Evolutionary conservation across 2,888 invertebrate species (phyloP).

Genomic region (Himalopsyche japonica): DNA sequence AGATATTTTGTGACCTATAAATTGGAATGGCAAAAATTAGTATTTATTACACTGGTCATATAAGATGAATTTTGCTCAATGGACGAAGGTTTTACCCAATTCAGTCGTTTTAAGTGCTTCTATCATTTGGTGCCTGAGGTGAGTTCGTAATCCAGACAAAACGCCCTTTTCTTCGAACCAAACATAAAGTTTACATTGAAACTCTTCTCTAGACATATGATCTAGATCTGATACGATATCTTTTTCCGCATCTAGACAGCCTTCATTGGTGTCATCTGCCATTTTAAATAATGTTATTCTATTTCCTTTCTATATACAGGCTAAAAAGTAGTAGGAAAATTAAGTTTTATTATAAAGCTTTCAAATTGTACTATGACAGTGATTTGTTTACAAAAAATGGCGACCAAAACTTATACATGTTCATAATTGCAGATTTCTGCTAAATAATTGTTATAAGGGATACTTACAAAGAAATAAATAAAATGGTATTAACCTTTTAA

Average conservation of each 20-base stretch:
- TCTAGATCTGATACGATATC: too few species aligned
- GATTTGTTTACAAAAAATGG: slow-evolving; percentile 48
- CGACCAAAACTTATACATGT: not conserved
- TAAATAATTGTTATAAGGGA: not conserved
- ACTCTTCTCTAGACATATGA: slow-evolving; percentile 51
- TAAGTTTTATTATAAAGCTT: slow-evolving; percentile 44
- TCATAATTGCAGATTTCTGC: slow-evolving; percentile 2
- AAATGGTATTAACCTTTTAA: too few species aligned
- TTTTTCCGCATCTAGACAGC: not conserved
- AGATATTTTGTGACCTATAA: slow-evolving; percentile 49
- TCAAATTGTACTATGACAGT: slow-evolving; percentile 52
- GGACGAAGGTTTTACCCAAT: slow-evolving; percentile 43
- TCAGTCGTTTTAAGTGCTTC: slow-evolving; percentile 58
- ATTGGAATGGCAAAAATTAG: not conserved
- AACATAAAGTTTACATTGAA: slow-evolving; percentile 60
- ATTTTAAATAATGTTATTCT: slow-evolving; percentile 36
- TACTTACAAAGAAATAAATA: not conserved
- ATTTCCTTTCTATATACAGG: not conserved
- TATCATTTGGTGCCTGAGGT: slow-evolving; percentile 64
- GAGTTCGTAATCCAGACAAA: slow-evolving; percentile 61
- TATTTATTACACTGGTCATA: not conserved
- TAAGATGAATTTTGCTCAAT: not conserved
- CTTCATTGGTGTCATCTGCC: slow-evolving; percentile 40
- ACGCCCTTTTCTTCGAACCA: slow-evolving; percentile 67
- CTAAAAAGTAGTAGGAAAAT: not conserved